Evolutionary conservation across 1,140 invertebrate genomes (phyloP).

Genomic region (Lethrus apterus): DNA sequence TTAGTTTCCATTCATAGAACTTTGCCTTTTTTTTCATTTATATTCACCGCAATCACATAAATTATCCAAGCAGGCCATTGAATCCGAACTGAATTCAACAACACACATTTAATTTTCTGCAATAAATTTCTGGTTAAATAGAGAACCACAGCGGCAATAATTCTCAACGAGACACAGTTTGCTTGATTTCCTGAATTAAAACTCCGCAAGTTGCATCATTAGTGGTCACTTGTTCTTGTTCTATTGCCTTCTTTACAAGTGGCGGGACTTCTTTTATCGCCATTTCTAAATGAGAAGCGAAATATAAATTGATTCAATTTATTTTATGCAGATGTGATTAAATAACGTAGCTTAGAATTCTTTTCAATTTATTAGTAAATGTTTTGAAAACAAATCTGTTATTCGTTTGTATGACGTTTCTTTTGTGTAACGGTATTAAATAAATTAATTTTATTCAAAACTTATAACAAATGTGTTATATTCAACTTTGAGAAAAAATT

Average conservation of each 20-base stretch:
- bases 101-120: conserved; percentile 27
- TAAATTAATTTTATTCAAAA: no score
- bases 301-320: no score
- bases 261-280: neutral
- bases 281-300: no score
- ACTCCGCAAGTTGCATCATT: conserved; percentile 24
- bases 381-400: no score
- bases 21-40: conserved; percentile 15
- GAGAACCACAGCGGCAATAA: conserved; percentile 21
- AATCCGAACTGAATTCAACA: conserved; percentile 22
- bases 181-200: conserved; percentile 22
- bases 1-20: neutral
- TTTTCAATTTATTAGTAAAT: no score
- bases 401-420: no score
- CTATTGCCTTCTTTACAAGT: no score
- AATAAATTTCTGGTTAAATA: conserved; percentile 26
- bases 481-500: no score
- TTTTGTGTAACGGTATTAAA: no score
- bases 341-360: no score
- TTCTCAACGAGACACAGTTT: conserved; percentile 17
- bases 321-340: no score
- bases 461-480: no score
- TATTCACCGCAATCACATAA: conserved; percentile 17
- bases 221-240: conserved; percentile 21
- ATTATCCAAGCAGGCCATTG: conserved; percentile 21